Percentiles rank a stretch among this genome's conserved stretches.
phyloP scores from a whole-genome alignment of 2,888 invertebrate species.

The Malthinus flaveolus region DNA sequence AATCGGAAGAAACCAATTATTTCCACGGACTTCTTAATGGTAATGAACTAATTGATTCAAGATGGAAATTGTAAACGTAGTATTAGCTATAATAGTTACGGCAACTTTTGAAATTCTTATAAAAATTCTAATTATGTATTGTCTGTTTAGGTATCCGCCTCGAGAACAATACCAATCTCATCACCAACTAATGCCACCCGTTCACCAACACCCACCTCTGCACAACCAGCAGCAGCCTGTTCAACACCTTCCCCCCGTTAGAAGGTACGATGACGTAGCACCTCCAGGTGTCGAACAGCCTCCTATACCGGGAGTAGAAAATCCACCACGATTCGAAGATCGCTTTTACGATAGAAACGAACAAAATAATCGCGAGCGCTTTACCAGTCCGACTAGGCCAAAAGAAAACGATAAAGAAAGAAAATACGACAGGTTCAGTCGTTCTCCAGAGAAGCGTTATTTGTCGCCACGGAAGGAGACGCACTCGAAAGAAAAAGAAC shows the following conservation, averaged over 20 bases:
- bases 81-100: no score
- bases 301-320: slow-evolving; percentile 65
- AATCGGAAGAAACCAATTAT: no score
- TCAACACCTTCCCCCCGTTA: slow-evolving; percentile 38
- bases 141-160: slow-evolving; percentile 47
- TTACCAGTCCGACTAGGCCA: slow-evolving; percentile 31
- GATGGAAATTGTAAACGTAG: no score
- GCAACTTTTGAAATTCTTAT: no score
- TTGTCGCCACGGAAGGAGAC: slow-evolving; percentile 19
- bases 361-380: slow-evolving; percentile 20
- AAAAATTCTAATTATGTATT: slow-evolving; percentile 6
- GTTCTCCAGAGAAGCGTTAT: slow-evolving; percentile 26
- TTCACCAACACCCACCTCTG: slow-evolving; percentile 35
- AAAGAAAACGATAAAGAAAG: slow-evolving; percentile 37
- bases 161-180: slow-evolving; percentile 23
- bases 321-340: slow-evolving; percentile 56
- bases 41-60: no score
- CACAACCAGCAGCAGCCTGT: slow-evolving; percentile 36
- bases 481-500: slow-evolving; percentile 35
- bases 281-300: slow-evolving; percentile 67
- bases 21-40: no score
- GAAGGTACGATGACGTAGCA: slow-evolving; percentile 59
- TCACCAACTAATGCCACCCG: slow-evolving; percentile 32
- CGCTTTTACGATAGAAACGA: slow-evolving; percentile 29
- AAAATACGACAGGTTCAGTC: slow-evolving; percentile 44